phyloP scores from a whole-genome alignment of 2,113 vertebrate genomes.

The Scalopus aquaticus region DNA sequence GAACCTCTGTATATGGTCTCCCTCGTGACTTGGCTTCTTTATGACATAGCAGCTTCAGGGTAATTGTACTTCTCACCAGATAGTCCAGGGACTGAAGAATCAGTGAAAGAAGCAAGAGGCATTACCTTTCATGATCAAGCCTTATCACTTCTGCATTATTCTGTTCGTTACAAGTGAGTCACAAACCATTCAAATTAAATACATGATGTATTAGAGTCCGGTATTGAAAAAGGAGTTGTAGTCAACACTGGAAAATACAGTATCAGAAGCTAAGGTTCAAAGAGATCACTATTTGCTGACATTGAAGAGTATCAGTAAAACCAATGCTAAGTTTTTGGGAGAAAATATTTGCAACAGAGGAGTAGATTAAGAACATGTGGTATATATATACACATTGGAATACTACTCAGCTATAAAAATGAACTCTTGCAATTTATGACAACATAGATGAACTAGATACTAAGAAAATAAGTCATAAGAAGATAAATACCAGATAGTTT shows the following conservation, averaged over 20 bases:
- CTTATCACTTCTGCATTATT: background rate
- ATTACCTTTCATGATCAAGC: background rate
- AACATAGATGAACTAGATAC: no score
- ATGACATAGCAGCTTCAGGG: background rate
- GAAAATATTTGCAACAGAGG: background rate
- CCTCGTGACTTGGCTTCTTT: background rate
- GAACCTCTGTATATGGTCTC: background rate
- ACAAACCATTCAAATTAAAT: background rate
- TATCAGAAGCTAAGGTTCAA: constrained; percentile 5
- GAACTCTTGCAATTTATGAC: no score
- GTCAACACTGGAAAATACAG: background rate
- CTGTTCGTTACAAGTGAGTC: background rate
- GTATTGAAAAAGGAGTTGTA: background rate
- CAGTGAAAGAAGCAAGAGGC: background rate
- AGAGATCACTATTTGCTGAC: background rate
- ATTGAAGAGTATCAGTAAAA: background rate
- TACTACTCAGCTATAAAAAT: no score
- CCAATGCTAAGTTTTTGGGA: background rate
- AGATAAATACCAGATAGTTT: no score
- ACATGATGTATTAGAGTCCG: background rate
- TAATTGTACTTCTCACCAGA: background rate
- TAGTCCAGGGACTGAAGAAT: background rate
- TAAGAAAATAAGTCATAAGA: no score
- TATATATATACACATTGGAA: no score
- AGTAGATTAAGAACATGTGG: no score